Conservation (phyloP, 2,113 vertebrate species). For the Ifrita kowaldi region DNA sequence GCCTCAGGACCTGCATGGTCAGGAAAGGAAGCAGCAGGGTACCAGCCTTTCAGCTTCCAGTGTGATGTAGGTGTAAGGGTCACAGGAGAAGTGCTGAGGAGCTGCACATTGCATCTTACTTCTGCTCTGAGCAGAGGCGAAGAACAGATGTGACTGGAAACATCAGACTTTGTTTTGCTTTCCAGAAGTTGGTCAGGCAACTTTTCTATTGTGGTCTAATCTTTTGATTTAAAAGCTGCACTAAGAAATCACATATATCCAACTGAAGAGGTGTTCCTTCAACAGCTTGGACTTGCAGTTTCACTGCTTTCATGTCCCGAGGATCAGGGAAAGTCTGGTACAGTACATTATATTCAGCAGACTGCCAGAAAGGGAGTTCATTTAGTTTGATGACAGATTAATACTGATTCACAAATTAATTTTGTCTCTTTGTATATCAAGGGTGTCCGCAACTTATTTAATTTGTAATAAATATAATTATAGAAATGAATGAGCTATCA, state of each 20-base stretch:
- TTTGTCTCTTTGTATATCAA: conserved; percentile 80
- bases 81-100: background rate
- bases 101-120: background rate
- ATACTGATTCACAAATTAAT: conserved; percentile 85
- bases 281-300: background rate
- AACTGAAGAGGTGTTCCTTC: background rate
- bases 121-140: accelerated
- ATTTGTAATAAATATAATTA: conserved; percentile 86
- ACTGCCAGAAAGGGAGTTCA: conserved; percentile 65
- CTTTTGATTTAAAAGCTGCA: background rate
- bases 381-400: conserved; percentile 74
- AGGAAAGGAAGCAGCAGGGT: background rate
- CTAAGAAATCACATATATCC: background rate
- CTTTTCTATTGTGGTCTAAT: background rate
- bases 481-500: conserved; percentile 91
- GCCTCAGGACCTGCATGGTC: background rate
- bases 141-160: background rate
- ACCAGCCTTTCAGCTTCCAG: background rate
- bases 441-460: conserved; percentile 78
- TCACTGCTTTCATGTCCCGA: background rate
- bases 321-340: background rate
- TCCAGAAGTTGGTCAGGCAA: background rate
- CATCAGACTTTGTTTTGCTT: background rate
- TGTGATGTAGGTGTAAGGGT: background rate
- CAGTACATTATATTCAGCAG: conserved; percentile 41